A percentile compares a stretch with the other conserved stretches of the same genome.
phyloP scores from a whole-genome alignment of 1,140 invertebrate genomes.

The Penaeus chinensis region DNA sequence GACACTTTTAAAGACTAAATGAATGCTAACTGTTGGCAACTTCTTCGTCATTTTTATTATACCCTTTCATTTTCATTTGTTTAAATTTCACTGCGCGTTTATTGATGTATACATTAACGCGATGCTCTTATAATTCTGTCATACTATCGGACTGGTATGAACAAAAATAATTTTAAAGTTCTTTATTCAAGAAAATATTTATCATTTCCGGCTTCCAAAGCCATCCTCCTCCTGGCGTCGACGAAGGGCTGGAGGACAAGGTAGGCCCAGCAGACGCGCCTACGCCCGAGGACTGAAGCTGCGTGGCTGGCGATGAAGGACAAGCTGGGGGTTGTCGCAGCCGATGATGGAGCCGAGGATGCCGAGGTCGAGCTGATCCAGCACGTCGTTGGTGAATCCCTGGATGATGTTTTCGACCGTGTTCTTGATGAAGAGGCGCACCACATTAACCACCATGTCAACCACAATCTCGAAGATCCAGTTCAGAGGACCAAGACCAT shows the following conservation, averaged over 20 bases:
- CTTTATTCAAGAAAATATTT: too few relatives aligned
- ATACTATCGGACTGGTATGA: too few relatives aligned
- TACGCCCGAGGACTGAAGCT: background rate
- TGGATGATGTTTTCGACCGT: slow-evolving; percentile 1
- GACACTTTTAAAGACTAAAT: too few relatives aligned
- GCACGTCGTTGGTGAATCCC: background rate
- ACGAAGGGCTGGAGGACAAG: background rate
- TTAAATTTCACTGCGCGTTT: too few relatives aligned
- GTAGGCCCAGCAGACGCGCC: background rate
- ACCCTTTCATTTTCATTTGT: too few relatives aligned
- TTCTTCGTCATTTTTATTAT: too few relatives aligned
- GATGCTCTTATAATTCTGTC: too few relatives aligned
- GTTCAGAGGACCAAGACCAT: slow-evolving; percentile 8
- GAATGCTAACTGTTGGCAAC: too few relatives aligned
- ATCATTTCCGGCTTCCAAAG: too few relatives aligned
- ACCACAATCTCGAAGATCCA: slow-evolving; percentile 14
- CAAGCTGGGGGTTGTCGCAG: background rate
- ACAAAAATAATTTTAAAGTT: too few relatives aligned
- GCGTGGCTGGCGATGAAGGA: background rate
- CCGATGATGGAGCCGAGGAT: background rate
- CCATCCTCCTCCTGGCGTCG: too few relatives aligned
- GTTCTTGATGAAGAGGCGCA: slow-evolving; percentile 4
- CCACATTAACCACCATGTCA: slow-evolving; percentile 5
- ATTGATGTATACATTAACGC: too few relatives aligned
- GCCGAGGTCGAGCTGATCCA: background rate